Evolutionary conservation across 2,888 invertebrate species (phyloP).

Genomic region (Epirrhoe alternata): DNA sequence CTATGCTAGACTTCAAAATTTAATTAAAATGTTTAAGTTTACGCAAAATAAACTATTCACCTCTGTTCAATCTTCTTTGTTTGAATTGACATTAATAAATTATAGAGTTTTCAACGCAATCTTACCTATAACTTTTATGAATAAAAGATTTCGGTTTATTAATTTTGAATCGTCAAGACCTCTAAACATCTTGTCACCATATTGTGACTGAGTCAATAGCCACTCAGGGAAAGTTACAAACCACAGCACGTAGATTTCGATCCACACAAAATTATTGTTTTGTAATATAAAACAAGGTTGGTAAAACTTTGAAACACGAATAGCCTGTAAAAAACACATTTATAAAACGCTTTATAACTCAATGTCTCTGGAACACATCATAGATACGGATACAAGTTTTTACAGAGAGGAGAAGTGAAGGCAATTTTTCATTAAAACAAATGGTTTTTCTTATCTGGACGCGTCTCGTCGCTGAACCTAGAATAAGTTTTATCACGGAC

Average conservation of each 20-base stretch:
- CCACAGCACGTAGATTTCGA: background rate
- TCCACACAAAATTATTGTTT: background rate
- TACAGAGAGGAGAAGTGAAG: conserved; percentile 48
- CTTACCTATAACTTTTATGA: background rate
- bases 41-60: conserved; percentile 5
- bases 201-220: background rate
- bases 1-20: conserved; percentile 31
- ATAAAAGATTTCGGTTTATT: no score
- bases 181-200: background rate
- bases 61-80: background rate
- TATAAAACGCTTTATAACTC: conserved; percentile 48
- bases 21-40: conserved; percentile 18
- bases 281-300: background rate
- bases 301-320: background rate
- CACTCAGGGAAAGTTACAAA: no score
- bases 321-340: background rate
- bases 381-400: conserved; percentile 50
- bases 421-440: conserved; percentile 67
- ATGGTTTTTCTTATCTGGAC: conserved; percentile 62
- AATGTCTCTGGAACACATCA: conserved; percentile 48
- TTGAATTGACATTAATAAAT: no score
- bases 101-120: background rate
- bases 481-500: conserved; percentile 32
- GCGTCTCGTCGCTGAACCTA: conserved; percentile 42
- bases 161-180: no score